A percentile compares a stretch with the other conserved stretches of the same genome.
Evolutionary conservation across 2,113 vertebrate genomes (phyloP).

Genomic region (Prunella fulvescens): DNA sequence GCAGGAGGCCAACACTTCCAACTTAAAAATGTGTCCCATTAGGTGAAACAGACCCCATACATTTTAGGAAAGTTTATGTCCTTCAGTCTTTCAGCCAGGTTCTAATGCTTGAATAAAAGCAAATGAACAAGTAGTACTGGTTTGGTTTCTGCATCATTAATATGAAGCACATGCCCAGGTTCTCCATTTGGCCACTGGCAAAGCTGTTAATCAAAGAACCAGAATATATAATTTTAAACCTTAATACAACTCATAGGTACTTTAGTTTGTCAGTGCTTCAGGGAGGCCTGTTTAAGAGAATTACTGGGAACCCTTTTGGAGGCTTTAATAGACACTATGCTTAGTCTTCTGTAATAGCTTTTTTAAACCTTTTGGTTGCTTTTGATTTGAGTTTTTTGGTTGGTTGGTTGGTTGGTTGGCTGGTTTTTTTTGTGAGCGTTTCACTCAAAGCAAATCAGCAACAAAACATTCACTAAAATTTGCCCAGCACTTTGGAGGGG

Average conservation of each 20-base stretch:
- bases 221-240: background rate
- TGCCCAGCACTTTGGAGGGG: background rate
- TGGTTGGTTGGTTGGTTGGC: background rate
- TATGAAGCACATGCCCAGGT: background rate
- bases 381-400: background rate
- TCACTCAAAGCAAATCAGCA: background rate
- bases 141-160: background rate
- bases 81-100: background rate
- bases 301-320: background rate
- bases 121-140: background rate
- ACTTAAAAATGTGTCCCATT: background rate
- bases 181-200: background rate
- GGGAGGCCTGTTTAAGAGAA: background rate
- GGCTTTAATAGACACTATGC: background rate
- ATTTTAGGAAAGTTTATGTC: background rate
- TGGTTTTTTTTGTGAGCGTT: background rate
- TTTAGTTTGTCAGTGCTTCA: background rate
- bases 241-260: background rate
- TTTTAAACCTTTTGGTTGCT: background rate
- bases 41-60: background rate
- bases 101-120: background rate
- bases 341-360: background rate
- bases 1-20: background rate
- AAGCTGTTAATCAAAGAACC: background rate
- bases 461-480: background rate